phyloP scores from a whole-genome alignment of 1,140 invertebrate species.

The Helicoverpa zea region DNA sequence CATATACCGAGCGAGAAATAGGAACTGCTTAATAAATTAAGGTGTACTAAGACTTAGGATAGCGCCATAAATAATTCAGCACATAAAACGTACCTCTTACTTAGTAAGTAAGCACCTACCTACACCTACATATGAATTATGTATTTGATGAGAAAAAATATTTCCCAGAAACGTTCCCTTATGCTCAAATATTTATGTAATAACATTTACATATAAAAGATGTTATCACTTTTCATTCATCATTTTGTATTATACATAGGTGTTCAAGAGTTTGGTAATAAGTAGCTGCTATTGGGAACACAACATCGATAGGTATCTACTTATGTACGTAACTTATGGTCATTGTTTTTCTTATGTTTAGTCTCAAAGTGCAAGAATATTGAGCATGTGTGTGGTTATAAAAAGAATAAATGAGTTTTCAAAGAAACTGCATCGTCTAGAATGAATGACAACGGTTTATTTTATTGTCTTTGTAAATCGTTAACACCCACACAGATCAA shows the following conservation, averaged over 20 bases:
- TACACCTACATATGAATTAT: conserved; percentile 20
- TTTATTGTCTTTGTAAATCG: too few species aligned
- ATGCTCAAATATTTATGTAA: conserved; percentile 20
- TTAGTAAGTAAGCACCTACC: neutral
- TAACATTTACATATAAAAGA: conserved; percentile 13
- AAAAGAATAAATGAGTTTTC: too few species aligned
- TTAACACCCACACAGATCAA: too few species aligned
- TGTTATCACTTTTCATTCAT: conserved; percentile 3
- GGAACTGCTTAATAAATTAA: neutral
- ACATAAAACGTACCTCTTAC: conserved; percentile 3
- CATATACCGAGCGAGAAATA: neutral
- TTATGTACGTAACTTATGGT: too few species aligned
- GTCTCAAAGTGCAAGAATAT: too few species aligned
- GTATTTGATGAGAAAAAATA: conserved; percentile 19
- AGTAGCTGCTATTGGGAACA: neutral
- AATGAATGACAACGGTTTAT: too few species aligned
- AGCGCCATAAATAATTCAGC: conserved; percentile 4
- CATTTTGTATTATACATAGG: conserved; percentile 5
- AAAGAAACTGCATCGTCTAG: too few species aligned
- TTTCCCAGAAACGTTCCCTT: neutral
- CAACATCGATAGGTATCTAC: neutral
- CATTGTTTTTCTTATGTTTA: too few species aligned
- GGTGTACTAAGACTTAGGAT: neutral
- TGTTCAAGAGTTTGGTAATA: neutral
- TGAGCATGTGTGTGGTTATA: too few species aligned